Base-by-base conservation (phyloP, 2,888 invertebrate genomes). In the Trichopoda pennipes region DNA sequence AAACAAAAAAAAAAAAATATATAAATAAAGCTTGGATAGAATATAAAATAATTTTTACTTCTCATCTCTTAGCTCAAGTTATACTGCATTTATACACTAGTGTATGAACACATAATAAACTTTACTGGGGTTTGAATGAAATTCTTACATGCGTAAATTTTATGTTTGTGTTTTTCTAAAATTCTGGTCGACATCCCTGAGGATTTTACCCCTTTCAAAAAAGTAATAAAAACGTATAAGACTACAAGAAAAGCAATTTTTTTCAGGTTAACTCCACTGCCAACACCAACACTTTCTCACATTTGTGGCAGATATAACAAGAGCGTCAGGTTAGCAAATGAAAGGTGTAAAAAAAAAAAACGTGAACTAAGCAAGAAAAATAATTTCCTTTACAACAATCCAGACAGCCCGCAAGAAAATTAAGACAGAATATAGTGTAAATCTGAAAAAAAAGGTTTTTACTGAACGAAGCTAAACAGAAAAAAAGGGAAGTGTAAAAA, bases 311-410 rank as follows among this genome's bases (percentile, higher is more conserved):
- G 23, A 14, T 64, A 23, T n/a, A 72, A 72, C 42, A 64, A 42
- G 49, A 35, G 49, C 6, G 19, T 42, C 63, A 49, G 42, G 35
- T 77, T 28, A 47, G 1, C 17, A 1, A 7, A 14, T n/a, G 47
- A 47, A 3, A 14, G 47, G 47, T 58, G 49, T n/a, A 49, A 17
- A 66, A 58, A 53, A 77, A 73, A 64, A 58, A 53, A 77, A 73
- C 60, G 3, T 4, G 28, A 28, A 28, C 44, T 74, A 21, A 70
- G 28, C 35, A 66, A 79, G 49, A 78, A 77, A 78, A 77, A 78
- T 74, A 78, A 81, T 78, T 81, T 78, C 70, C 81, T 68, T 69
- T 73, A 21, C 64, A 77, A 63, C 56, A 58, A 80, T 35, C 58
- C 74, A 69, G 64, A 64, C 74, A 75, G 42, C 80, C 47, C 75